A percentile compares a stretch with the other conserved stretches of the same genome.
phyloP scores from a whole-genome alignment of 2,113 vertebrate genomes.

The Actenoides lindsayi region DNA sequence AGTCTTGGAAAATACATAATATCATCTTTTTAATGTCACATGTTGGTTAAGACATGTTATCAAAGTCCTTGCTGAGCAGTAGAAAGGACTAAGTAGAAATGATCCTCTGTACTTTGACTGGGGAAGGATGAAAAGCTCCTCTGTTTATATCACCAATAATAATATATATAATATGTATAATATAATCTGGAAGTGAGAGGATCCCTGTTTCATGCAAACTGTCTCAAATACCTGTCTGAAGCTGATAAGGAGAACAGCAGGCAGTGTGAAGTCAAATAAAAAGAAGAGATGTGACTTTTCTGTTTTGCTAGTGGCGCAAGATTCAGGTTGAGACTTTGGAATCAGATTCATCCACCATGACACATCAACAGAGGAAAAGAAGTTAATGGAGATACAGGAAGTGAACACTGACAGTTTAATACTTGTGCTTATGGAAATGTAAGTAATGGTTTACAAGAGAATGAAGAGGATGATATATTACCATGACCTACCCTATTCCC shows the following conservation, averaged over 20 bases:
- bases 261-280: neutral
- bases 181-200: neutral
- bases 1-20: neutral
- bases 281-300: neutral
- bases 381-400: neutral
- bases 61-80: neutral
- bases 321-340: neutral
- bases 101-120: neutral
- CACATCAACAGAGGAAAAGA: neutral
- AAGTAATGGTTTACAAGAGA: neutral
- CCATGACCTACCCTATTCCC: neutral
- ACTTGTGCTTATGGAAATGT: neutral
- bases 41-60: neutral
- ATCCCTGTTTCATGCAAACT: neutral
- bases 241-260: neutral
- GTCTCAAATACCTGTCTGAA: neutral
- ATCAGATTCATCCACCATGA: neutral
- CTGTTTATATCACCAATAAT: neutral
- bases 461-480: neutral
- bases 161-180: too few species aligned
- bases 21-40: neutral
- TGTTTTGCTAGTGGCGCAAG: neutral
- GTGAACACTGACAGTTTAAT: neutral
- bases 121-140: neutral
- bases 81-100: neutral